These are phyloP conservation scores for Theristicus caerulescens DNA, from an alignment of 2,113 vertebrate genomes.

Conservation along the genomic window DNA sequence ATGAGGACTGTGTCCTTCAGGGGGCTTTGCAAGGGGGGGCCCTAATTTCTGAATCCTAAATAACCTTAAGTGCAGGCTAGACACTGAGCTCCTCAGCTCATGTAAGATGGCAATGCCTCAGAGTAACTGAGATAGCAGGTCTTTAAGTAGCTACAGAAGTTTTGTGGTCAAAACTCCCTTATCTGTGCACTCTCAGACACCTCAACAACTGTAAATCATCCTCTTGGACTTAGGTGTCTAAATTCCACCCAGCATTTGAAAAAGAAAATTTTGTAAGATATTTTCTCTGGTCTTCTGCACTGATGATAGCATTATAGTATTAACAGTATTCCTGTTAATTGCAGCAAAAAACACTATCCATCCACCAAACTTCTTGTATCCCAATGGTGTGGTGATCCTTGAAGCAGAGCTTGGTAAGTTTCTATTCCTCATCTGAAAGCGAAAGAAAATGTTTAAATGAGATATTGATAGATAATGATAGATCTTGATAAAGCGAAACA, in stretches of 20 bases:
- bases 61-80: not conserved
- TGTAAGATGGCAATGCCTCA: not conserved
- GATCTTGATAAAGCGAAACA: not conserved
- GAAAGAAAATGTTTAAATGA: not conserved
- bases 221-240: not conserved
- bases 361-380: slow-evolving; percentile 71
- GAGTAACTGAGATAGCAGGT: not conserved
- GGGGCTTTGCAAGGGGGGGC: rapidly evolving
- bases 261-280: not conserved
- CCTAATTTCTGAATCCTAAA: not conserved
- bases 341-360: slow-evolving; percentile 62
- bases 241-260: not conserved
- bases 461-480: not conserved
- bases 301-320: not conserved
- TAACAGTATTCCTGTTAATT: slow-evolving; percentile 11
- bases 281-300: not conserved
- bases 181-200: not conserved
- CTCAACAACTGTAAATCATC: not conserved
- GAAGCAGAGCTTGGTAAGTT: slow-evolving; percentile 78
- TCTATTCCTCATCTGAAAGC: not conserved
- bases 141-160: not conserved
- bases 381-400: slow-evolving; percentile 1
- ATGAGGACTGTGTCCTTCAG: not conserved
- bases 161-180: not conserved
- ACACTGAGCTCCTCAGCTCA: not conserved